These are phyloP conservation scores for Aplodontia rufa DNA, from an alignment of 2,113 vertebrate species.

Conservation along the genomic window DNA sequence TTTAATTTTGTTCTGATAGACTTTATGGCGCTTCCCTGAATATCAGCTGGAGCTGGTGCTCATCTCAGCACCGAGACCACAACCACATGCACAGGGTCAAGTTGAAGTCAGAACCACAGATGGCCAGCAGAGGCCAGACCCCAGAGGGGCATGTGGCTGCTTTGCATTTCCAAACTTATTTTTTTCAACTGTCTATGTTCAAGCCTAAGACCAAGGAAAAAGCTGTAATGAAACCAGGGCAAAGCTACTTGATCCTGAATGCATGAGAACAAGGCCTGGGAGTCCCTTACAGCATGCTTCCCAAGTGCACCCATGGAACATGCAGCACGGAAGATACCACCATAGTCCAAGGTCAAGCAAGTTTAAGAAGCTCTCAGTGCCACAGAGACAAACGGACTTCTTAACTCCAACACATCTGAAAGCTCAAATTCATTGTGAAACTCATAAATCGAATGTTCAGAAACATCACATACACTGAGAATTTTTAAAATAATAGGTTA, in stretches of 20 bases:
- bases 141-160: background rate
- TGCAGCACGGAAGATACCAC: background rate
- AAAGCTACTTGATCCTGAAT: background rate
- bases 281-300: background rate
- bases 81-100: background rate
- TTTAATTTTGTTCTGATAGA: background rate
- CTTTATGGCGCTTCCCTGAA: background rate
- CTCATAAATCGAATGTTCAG: background rate
- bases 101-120: background rate
- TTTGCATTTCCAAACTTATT: background rate
- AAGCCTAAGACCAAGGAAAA: background rate
- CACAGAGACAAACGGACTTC: background rate
- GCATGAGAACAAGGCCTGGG: background rate
- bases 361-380: background rate
- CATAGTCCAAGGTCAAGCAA: background rate
- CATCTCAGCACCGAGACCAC: background rate
- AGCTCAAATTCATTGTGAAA: background rate
- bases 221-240: background rate
- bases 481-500: background rate
- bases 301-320: background rate
- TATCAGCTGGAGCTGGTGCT: background rate
- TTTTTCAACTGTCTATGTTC: background rate
- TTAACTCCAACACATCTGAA: background rate
- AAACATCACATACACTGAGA: background rate
- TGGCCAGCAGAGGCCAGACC: background rate